phyloP scores from a whole-genome alignment of 2,113 vertebrate species.

The Sapayoa aenigma region DNA sequence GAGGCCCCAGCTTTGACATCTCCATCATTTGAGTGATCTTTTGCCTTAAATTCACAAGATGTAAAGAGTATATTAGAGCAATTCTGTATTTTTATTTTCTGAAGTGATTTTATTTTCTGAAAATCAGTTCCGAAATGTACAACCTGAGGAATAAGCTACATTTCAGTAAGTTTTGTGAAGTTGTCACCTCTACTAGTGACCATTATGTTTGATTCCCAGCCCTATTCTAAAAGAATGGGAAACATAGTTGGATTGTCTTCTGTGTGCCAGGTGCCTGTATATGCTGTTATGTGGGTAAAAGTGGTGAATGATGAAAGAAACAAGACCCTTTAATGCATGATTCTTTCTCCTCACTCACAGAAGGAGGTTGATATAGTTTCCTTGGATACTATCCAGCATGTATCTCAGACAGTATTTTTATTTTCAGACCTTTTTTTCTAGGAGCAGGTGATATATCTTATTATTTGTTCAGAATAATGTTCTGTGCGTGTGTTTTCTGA shows the following conservation, averaged over 20 bases:
- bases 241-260: not conserved
- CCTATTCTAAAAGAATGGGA: not conserved
- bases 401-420: not conserved
- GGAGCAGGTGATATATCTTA: not conserved
- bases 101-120: not conserved
- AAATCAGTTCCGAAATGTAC: not conserved
- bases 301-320: not conserved
- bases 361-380: not conserved
- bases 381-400: conserved; percentile 10
- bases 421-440: not conserved
- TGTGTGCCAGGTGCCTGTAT: not conserved
- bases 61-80: not conserved
- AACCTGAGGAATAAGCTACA: not conserved
- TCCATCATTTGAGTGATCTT: not conserved
- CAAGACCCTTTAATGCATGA: not conserved
- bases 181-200: not conserved
- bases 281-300: not conserved
- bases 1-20: not conserved
- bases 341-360: not conserved
- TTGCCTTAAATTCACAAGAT: not conserved
- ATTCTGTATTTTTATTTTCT: not conserved
- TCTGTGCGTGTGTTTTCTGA: not conserved
- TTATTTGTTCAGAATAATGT: not conserved
- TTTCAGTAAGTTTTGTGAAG: not conserved
- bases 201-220: not conserved